Percentiles rank a stretch among this genome's conserved stretches.
Conservation (phyloP, 2,113 vertebrate genomes). For the Hystrix brachyura region DNA sequence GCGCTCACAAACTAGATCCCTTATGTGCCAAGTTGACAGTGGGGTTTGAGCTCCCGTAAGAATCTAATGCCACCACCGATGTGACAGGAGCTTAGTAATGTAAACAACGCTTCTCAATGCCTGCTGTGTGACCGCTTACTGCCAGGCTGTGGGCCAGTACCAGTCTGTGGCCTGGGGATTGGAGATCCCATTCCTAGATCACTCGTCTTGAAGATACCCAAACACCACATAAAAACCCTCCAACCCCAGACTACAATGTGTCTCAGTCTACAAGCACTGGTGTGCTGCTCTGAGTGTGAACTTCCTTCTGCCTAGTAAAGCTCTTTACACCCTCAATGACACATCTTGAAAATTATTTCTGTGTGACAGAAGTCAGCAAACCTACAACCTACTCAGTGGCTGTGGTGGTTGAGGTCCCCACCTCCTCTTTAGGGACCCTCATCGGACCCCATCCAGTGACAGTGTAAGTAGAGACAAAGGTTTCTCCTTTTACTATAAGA, state of each 20-base stretch:
- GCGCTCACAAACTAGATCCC: neutral
- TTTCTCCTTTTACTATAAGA: neutral
- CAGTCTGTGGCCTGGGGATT: neutral
- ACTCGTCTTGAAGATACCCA: neutral
- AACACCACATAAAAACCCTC: neutral
- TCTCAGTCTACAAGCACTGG: neutral
- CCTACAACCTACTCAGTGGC: neutral
- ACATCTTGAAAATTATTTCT: neutral
- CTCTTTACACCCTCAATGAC: neutral
- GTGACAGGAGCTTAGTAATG: neutral
- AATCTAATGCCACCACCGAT: neutral
- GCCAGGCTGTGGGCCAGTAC: neutral
- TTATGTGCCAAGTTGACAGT: neutral
- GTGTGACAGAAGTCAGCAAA: neutral
- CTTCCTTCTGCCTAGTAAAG: neutral
- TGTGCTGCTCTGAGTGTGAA: neutral
- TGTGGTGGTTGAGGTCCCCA: neutral
- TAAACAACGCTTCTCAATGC: neutral
- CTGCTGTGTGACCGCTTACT: neutral
- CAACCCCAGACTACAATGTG: neutral
- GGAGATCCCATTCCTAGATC: neutral
- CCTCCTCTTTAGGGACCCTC: neutral
- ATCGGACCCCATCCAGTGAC: neutral
- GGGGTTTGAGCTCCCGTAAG: neutral
- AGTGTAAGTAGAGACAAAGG: neutral